Percentiles rank a stretch among this genome's conserved stretches.
Conservation (phyloP, 1,140 invertebrate genomes). For the Musca vetustissima region DNA sequence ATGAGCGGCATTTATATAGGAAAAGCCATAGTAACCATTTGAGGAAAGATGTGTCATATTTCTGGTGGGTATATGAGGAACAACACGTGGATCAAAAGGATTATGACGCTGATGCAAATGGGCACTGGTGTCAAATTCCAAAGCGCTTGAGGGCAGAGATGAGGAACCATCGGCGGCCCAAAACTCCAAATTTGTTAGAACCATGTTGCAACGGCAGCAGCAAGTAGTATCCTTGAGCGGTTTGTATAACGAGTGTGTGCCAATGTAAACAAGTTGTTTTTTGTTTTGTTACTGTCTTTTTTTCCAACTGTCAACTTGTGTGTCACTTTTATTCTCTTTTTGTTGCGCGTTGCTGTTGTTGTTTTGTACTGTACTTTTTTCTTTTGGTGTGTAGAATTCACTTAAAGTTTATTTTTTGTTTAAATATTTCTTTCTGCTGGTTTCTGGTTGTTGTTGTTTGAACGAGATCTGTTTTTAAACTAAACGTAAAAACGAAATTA, state of each 20-base stretch:
- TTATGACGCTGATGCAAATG: conserved; percentile 34
- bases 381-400: not conserved
- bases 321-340: not conserved
- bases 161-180: conserved; percentile 48
- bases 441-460: not conserved
- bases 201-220: conserved; percentile 35
- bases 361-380: conserved; percentile 10
- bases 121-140: conserved; percentile 35
- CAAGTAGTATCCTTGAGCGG: not conserved
- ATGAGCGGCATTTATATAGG: conserved; percentile 38
- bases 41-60: conserved; percentile 40
- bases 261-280: not conserved
- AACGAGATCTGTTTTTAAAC: conserved; percentile 7
- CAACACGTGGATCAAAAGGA: conserved; percentile 46
- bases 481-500: conserved; percentile 3
- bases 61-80: not conserved
- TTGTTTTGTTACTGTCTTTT: not conserved
- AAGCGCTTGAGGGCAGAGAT: not conserved
- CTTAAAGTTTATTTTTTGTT: not conserved
- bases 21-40: conserved; percentile 46
- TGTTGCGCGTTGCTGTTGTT: not conserved
- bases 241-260: no score
- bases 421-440: not conserved
- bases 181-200: conserved; percentile 53
- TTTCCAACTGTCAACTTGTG: not conserved